A percentile compares a stretch with the other conserved stretches of the same genome.
These are phyloP conservation scores for Brachyhypopomus occidentalis DNA, from an alignment of 2,113 vertebrate species.

Conservation along the genomic window DNA sequence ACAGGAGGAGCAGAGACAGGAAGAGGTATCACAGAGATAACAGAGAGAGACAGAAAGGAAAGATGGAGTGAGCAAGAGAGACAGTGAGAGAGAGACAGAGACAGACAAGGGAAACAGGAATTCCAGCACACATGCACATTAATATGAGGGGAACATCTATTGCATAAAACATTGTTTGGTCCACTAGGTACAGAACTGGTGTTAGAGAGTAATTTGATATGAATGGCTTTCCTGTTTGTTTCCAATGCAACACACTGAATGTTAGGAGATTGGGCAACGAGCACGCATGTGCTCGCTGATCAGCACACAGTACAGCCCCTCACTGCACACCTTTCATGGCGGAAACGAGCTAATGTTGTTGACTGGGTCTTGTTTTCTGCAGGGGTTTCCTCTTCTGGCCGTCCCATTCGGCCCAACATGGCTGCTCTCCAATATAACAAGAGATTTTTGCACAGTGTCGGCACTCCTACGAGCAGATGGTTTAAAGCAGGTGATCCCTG, in stretches of 20 bases:
- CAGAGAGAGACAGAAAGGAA: neutral
- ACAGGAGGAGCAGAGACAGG: conserved; percentile 43
- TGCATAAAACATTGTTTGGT: neutral
- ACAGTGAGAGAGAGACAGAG: neutral
- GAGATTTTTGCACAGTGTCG: too few relatives aligned
- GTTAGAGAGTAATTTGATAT: too few relatives aligned
- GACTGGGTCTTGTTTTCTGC: neutral
- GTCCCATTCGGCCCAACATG: neutral
- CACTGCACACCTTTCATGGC: too few relatives aligned
- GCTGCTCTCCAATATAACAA: neutral
- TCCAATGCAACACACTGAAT: neutral
- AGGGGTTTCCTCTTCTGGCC: neutral
- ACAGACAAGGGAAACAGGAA: neutral
- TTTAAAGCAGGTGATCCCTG: neutral
- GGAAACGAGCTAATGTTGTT: neutral
- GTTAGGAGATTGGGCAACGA: neutral
- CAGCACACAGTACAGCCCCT: neutral
- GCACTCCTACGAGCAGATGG: neutral
- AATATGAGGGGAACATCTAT: neutral
- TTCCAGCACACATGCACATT: conserved; percentile 36
- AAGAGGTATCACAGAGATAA: conserved; percentile 33
- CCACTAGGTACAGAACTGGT: neutral
- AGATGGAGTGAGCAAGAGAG: neutral
- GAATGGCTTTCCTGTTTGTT: neutral
- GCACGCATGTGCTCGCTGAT: neutral